Percentiles rank a stretch among this genome's conserved stretches.
phyloP scores from a whole-genome alignment of 2,888 invertebrate genomes.

The Microchrysa polita region DNA sequence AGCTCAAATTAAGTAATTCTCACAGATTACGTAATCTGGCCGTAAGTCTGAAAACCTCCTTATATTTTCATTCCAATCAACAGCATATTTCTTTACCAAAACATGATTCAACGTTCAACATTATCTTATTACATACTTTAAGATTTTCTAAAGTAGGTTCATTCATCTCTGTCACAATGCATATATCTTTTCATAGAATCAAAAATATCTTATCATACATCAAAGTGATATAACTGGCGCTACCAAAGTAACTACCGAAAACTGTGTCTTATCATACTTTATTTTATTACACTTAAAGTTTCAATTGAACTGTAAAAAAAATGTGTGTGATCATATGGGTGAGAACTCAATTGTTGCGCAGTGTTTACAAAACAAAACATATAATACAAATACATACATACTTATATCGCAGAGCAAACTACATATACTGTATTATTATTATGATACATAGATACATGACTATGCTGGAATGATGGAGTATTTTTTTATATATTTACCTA shows the following conservation, averaged over 20 bases:
- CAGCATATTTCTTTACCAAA: too few relatives aligned
- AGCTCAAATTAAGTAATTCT: too few relatives aligned
- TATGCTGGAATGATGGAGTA: neutral
- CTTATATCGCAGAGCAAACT: neutral
- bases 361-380: conserved; percentile 8
- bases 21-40: too few relatives aligned
- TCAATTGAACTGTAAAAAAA: conserved; percentile 1
- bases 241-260: neutral
- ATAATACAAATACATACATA: neutral
- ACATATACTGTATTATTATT: neutral
- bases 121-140: too few relatives aligned
- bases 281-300: neutral
- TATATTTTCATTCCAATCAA: too few relatives aligned
- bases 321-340: conserved; percentile 12
- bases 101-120: too few relatives aligned
- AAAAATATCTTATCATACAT: conserved; percentile 13
- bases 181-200: too few relatives aligned
- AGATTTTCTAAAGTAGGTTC: too few relatives aligned
- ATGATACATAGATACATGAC: neutral
- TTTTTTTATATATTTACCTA: neutral
- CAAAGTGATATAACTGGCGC: conserved; percentile 30
- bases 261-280: conserved; percentile 1
- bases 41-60: too few relatives aligned
- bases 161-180: too few relatives aligned
- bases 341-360: neutral